Evolutionary conservation across 2,888 invertebrate species (phyloP), one percentile per base, ranked within the genome.

Genomic region (Polymixis flavicincta): DNA sequence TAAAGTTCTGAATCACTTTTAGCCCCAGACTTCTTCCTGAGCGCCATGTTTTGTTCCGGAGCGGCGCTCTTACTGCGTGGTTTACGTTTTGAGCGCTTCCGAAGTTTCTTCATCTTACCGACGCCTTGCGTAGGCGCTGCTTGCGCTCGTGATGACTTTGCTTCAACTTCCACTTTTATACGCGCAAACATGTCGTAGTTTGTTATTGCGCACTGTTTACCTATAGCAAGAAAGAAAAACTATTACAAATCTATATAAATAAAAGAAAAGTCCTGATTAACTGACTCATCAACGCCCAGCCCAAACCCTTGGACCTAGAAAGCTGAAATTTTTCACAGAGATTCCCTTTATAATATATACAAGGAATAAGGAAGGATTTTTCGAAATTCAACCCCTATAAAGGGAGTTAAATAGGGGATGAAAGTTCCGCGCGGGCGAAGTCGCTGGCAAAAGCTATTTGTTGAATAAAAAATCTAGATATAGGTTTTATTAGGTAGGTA

Each of bases 141-240:
- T 73, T 91, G 90, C 22, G 91, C 85, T 66, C 95, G 90, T 71
- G 92, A 84, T 71, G 89, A 82, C 91, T 96, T 97, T 54, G 94
- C 93, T 87, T 96, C 95, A 82, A 95, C 92, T 85, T 94, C 95
- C 77, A 95, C 92, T 90, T 95, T 95, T 59, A 95, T 88, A 63
- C 96, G 95, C 9, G 96, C 94, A 85, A 96, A 96, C 95, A 95
- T 96, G 83, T 96, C 96, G 87, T 96, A 95, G 89, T 96, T 96
- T 13, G 96, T 96, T 81, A 96, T 96, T 8, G 88, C 90, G 88
- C 96, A 96, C 94, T 95, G 95, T 92, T 95, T 96, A 78, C 96
- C 96, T 96, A 88, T 14, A 89, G 87, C 22, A 57, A 48, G 22
- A 32, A 17, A 61, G 42, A 71, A 13, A 73, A 70, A 52, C 1